Percentiles rank a stretch among this genome's conserved stretches.
phyloP scores from a whole-genome alignment of 1,140 invertebrate species.

The Parasteatoda tepidariorum region DNA sequence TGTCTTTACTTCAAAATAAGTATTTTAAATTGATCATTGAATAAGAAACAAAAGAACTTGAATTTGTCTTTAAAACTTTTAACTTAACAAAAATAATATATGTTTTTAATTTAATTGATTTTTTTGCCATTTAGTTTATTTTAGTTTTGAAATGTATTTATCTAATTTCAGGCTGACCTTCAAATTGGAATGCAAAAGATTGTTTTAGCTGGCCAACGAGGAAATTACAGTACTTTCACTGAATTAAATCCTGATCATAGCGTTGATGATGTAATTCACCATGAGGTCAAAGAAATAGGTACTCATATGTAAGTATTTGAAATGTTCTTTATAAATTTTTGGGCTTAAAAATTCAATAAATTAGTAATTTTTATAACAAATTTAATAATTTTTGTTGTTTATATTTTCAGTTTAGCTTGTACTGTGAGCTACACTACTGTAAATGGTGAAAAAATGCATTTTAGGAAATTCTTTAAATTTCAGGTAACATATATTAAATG shows the following conservation, averaged over 20 bases:
- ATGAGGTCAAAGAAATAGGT: slow-evolving; percentile 98
- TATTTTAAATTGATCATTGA: too few species aligned
- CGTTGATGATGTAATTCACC: slow-evolving; percentile 93
- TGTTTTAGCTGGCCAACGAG: slow-evolving; percentile 76
- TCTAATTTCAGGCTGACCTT: slow-evolving; percentile 82
- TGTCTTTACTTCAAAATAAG: too few species aligned
- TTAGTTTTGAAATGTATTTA: too few species aligned
- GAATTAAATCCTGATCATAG: slow-evolving; percentile 85
- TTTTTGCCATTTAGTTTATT: too few species aligned
- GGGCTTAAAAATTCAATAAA: background rate
- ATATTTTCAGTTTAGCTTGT: slow-evolving; percentile 84
- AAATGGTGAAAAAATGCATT: slow-evolving; percentile 75
- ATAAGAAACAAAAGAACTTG: too few species aligned
- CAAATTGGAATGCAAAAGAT: slow-evolving; percentile 91
- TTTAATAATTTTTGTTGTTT: background rate
- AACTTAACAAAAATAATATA: too few species aligned
- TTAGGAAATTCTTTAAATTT: slow-evolving; percentile 98
- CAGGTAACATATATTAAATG: too few species aligned
- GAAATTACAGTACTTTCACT: slow-evolving; percentile 72
- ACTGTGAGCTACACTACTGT: slow-evolving; percentile 89
- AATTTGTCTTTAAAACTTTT: too few species aligned
- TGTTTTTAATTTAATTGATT: too few species aligned
- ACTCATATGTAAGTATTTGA: slow-evolving; percentile 84
- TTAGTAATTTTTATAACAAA: background rate
- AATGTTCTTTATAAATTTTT: background rate